A percentile compares a stretch with the other conserved stretches of the same genome.
Evolutionary conservation across 2,113 vertebrate genomes (phyloP).

Genomic region (Nicator chloris): DNA sequence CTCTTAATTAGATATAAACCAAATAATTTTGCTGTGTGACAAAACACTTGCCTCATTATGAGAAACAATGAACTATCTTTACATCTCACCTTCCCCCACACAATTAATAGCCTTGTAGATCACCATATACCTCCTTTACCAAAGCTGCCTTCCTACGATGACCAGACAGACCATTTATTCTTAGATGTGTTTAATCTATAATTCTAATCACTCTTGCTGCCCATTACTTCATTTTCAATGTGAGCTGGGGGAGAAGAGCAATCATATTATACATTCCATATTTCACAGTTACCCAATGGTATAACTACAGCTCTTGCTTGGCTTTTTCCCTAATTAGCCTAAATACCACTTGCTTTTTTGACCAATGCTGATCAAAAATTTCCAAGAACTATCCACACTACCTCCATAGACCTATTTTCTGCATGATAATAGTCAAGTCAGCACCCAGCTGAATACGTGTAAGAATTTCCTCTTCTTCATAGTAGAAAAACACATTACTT

Average conservation of each 20-base stretch:
- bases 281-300: background rate
- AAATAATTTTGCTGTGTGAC: background rate
- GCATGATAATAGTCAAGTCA: constrained; percentile 14
- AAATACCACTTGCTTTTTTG: background rate
- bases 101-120: background rate
- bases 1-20: background rate
- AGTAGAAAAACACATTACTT: constrained; percentile 13
- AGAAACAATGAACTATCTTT: background rate
- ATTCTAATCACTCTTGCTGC: background rate
- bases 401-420: background rate
- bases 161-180: background rate
- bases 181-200: background rate
- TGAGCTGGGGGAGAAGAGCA: background rate
- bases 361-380: background rate
- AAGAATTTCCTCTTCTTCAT: background rate
- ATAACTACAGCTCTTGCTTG: background rate
- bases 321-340: background rate
- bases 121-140: background rate
- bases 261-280: background rate
- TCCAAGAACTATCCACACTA: background rate
- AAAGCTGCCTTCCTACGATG: background rate
- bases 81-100: background rate
- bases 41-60: background rate
- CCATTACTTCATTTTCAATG: background rate
- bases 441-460: background rate